Conservation (phyloP, 2,888 invertebrate genomes). For the Noctua janthe region DNA sequence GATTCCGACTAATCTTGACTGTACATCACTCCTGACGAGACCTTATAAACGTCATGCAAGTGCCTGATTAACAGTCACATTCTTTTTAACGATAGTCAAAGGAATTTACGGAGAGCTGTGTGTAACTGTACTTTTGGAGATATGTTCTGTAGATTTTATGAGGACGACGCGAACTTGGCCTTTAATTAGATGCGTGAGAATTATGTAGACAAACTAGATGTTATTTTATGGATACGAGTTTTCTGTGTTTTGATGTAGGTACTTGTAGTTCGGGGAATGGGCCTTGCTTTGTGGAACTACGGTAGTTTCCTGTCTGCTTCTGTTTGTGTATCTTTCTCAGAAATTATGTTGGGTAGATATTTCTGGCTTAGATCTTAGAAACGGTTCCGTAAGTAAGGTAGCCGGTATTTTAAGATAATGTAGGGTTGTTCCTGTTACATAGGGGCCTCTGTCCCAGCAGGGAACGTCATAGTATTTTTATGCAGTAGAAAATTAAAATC, state of each 20-base stretch:
- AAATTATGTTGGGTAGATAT: slow-evolving; percentile 30
- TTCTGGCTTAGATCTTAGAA: slow-evolving; percentile 12
- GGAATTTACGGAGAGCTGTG: slow-evolving; percentile 65
- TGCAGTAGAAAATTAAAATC: not conserved
- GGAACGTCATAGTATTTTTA: not conserved
- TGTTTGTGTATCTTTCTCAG: slow-evolving; percentile 34
- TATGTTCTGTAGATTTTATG: slow-evolving; percentile 60
- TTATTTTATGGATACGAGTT: slow-evolving; percentile 55
- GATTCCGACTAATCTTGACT: slow-evolving; percentile 77
- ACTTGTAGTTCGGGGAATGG: slow-evolving; percentile 27
- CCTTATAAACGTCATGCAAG: slow-evolving; percentile 78
- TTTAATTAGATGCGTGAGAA: slow-evolving; percentile 65
- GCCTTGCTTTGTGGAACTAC: slow-evolving; percentile 32
- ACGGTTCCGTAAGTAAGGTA: not conserved
- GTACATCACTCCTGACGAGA: slow-evolving; percentile 71
- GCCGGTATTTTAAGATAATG: not conserved
- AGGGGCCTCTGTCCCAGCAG: not conserved
- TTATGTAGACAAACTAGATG: slow-evolving; percentile 45
- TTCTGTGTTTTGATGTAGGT: slow-evolving; percentile 47
- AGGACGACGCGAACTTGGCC: slow-evolving; percentile 48
- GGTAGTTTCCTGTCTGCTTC: slow-evolving; percentile 29
- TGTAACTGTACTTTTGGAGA: slow-evolving; percentile 62
- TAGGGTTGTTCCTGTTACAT: not conserved
- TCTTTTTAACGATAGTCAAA: slow-evolving; percentile 68
- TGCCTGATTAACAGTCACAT: slow-evolving; percentile 76